Evolutionary conservation across 2,797 vertebrate species (phyloP).

Genomic region (Syngnathus rostellatus): DNA sequence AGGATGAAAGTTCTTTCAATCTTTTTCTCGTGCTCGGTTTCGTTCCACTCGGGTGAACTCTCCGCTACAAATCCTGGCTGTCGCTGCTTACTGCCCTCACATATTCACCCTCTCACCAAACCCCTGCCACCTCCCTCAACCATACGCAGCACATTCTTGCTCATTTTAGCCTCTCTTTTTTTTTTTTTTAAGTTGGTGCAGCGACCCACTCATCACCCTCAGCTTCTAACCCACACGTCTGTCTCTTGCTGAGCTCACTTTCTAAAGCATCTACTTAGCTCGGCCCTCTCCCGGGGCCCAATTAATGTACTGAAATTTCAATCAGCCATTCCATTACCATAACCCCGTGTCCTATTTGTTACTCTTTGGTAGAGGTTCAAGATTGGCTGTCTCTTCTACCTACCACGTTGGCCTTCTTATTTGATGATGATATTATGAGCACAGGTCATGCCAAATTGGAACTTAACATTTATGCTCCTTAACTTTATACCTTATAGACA

Average conservation of each 20-base stretch:
- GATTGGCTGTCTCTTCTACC: slow-evolving; percentile 22
- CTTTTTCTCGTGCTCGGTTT: neutral
- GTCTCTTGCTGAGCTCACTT: slow-evolving; percentile 17
- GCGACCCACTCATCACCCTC: slow-evolving; percentile 20
- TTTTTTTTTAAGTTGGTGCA: neutral
- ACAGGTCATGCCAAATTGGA: slow-evolving; percentile 42
- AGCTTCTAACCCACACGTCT: slow-evolving; percentile 19
- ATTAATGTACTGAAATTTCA: slow-evolving; percentile 65
- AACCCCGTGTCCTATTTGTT: slow-evolving; percentile 47
- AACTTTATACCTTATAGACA: slow-evolving; percentile 34
- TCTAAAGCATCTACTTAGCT: slow-evolving; percentile 37
- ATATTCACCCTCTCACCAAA: slow-evolving; percentile 1
- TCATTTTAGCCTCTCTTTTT: slow-evolving; percentile 11
- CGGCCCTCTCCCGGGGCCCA: slow-evolving; percentile 49
- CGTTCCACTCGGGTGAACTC: neutral
- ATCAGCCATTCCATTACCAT: slow-evolving; percentile 52
- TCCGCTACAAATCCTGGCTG: neutral
- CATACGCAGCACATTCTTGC: neutral
- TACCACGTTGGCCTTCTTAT: slow-evolving; percentile 9
- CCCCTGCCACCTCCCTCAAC: slow-evolving; percentile 4
- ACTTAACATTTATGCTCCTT: slow-evolving; percentile 12
- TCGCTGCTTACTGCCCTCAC: slow-evolving; percentile 8
- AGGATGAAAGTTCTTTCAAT: neutral
- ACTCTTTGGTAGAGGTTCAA: slow-evolving; percentile 47
- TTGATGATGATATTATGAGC: slow-evolving; percentile 35